These are phyloP conservation scores for Poliocrania exsul DNA, from an alignment of 2,797 vertebrate species.

Conservation along the genomic window DNA sequence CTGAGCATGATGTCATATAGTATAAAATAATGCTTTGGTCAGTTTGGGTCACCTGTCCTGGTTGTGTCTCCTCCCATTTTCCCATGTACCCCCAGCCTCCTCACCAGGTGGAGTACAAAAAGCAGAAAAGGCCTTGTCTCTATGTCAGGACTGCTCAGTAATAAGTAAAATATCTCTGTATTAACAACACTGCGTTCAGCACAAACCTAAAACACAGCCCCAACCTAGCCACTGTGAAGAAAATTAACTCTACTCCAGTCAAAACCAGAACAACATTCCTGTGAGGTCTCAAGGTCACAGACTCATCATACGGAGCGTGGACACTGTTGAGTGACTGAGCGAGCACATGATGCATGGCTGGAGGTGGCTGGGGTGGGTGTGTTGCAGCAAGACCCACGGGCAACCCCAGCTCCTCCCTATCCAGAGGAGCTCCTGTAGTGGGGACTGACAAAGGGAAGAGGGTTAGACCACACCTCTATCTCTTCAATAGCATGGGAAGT, in stretches of 20 bases:
- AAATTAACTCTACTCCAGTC: not conserved
- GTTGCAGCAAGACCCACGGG: not conserved
- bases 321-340: fast-evolving
- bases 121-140: not conserved
- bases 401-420: not conserved
- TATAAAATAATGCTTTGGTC: not conserved
- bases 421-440: not conserved
- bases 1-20: not conserved
- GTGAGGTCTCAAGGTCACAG: not conserved
- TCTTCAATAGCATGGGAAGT: fast-evolving
- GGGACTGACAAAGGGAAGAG: not conserved
- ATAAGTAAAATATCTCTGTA: not conserved
- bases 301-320: fast-evolving
- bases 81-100: not conserved
- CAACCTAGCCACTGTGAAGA: not conserved
- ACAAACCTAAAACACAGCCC: not conserved
- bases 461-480: not conserved
- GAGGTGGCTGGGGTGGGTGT: fast-evolving
- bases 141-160: not conserved
- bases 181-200: not conserved
- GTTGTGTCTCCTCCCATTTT: not conserved
- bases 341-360: fast-evolving
- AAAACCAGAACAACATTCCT: not conserved
- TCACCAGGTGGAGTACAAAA: not conserved
- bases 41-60: not conserved